These are phyloP conservation scores for Pseudopodoces humilis DNA, from an alignment of 2,113 vertebrate species.

Conservation along the genomic window DNA sequence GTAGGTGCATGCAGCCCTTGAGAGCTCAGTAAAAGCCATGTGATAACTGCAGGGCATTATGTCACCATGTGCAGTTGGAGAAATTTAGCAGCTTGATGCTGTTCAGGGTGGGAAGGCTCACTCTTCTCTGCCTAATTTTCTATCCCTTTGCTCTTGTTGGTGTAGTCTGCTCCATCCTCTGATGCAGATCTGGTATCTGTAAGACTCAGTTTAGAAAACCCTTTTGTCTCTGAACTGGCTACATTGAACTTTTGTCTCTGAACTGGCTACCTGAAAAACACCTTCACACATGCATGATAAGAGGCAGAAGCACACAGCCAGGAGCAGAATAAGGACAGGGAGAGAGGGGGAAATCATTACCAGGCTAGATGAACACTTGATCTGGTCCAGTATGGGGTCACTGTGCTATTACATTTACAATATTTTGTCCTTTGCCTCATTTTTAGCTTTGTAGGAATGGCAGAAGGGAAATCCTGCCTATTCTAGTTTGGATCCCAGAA, in stretches of 20 bases:
- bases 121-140: background rate
- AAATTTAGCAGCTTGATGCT: background rate
- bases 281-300: background rate
- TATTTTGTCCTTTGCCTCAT: background rate
- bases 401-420: background rate
- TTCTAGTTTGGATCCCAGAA: background rate
- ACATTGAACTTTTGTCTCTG: background rate
- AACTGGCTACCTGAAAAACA: background rate
- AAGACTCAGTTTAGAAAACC: background rate
- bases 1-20: fast-evolving
- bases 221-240: background rate
- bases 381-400: background rate
- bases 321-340: background rate
- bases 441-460: background rate
- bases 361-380: background rate
- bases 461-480: background rate
- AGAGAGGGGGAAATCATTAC: background rate
- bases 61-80: background rate
- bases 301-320: background rate
- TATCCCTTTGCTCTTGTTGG: background rate
- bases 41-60: background rate
- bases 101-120: background rate
- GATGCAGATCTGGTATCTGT: background rate
- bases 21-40: background rate
- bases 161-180: background rate